Evolutionary conservation across 2,113 vertebrate genomes (phyloP), one percentile per base, ranked within the genome.

Genomic region (Semnopithecus entellus): DNA sequence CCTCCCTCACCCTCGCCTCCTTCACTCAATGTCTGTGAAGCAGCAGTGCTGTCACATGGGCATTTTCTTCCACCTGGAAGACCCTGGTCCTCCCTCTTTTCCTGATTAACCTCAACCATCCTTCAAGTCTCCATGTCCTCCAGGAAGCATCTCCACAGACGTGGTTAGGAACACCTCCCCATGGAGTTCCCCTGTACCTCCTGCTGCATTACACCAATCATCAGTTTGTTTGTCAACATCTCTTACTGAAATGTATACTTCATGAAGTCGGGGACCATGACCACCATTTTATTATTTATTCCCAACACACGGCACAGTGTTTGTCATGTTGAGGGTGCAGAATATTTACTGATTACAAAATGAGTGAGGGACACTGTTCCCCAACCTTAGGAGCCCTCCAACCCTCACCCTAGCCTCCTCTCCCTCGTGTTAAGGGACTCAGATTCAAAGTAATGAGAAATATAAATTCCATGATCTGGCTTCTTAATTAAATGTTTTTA

Each of bases 401-500:
- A 25, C 0, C 20, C n/a, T 55, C 7, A n/a, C 64, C 20, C 20
- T 11, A 76, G 17, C 8, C 14, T 91, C 9, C 76, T 72, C 85
- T 91, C 7, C 9, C 10, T 10, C 84, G 45, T 92, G 32, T 50
- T 90, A 48, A 97, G 45, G 3, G 38, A 78, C 35, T 82, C 45
- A 84, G 72, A 91, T 43, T 55, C 78, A 92, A 70, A 88, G 14
- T 25, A 94, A 97, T 32, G 40, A 72, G 22, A 57, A 86, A 97
- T 81, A 61, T 23, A 76, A 84, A 97, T 88, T 66, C 70, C 38
- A 88, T 90, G 52, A 11, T 48, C 12, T 9, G 85, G 55, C 72
- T 92, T 88, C 70, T 80, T 92, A 95, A 93, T 83, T 95, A 84
- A 87, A 18, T 75, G 30, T 93, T 89, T 95, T 93, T 91, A 89